Evolutionary conservation across 1,140 invertebrate genomes (phyloP).

Genomic region (Globodera ellingtonae): DNA sequence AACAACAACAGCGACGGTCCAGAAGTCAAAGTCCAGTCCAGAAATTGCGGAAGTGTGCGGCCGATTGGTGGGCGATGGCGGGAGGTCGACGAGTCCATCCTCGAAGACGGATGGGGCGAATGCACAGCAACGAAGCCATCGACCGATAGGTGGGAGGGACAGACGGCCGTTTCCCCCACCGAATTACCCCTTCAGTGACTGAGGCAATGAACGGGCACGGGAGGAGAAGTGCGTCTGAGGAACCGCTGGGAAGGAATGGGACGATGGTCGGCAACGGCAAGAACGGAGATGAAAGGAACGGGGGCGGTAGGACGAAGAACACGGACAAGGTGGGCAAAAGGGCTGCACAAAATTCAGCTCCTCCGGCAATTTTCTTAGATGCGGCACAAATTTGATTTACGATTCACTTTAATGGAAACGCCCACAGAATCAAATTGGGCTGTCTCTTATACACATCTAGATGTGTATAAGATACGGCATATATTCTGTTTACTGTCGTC

Average conservation of each 20-base stretch:
- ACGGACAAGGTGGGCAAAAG: background rate
- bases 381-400: no score
- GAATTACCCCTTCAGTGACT: background rate
- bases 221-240: background rate
- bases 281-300: background rate
- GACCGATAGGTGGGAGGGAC: background rate
- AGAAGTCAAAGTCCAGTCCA: background rate
- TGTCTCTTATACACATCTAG: no score
- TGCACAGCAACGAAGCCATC: background rate
- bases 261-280: background rate
- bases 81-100: background rate
- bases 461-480: no score
- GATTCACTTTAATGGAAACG: no score
- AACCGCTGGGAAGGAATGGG: background rate
- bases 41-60: background rate
- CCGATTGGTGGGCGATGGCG: background rate
- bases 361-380: no score
- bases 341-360: no score
- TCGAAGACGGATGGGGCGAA: background rate
- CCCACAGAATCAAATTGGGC: no score
- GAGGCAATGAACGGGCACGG: background rate
- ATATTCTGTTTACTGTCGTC: background rate
- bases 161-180: background rate
- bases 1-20: background rate
- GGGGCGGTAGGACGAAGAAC: background rate